These are phyloP conservation scores for Amazona vittata DNA, from an alignment of 2,113 vertebrate genomes.

Conservation along the genomic window DNA sequence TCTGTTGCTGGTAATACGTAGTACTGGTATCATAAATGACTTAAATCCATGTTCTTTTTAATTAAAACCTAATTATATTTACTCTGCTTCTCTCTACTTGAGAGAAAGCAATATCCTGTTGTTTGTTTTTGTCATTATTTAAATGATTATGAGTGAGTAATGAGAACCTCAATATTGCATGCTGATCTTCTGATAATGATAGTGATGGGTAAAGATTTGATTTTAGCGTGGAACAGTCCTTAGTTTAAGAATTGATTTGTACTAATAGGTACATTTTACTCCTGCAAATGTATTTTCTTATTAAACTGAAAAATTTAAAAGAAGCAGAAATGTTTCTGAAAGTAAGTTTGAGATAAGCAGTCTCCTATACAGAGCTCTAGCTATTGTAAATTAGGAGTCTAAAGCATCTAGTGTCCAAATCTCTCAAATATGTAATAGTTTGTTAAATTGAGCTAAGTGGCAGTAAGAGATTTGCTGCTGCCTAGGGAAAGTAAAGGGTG, in stretches of 20 bases:
- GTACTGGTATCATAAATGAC: background rate
- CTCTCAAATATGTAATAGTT: background rate
- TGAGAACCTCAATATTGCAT: background rate
- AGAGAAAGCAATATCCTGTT: constrained; percentile 6
- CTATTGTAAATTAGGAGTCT: background rate
- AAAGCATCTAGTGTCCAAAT: background rate
- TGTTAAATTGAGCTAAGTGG: background rate
- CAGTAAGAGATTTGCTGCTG: background rate
- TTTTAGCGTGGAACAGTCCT: background rate
- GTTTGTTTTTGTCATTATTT: background rate
- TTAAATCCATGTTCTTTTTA: background rate
- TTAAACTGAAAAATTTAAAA: background rate
- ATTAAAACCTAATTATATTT: constrained; percentile 42
- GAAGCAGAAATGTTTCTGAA: background rate
- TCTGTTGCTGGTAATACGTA: background rate
- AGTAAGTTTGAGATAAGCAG: background rate
- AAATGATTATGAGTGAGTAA: background rate
- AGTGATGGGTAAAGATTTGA: background rate
- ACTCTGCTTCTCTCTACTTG: background rate
- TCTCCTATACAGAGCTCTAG: background rate
- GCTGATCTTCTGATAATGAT: background rate
- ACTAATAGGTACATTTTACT: background rate
- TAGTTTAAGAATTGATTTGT: background rate
- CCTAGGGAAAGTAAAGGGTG: background rate
- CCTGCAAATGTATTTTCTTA: background rate